Evolutionary conservation across 2,113 vertebrate genomes (phyloP), one percentile per base, ranked within the genome.

Genomic region (Piliocolobus tephrosceles): DNA sequence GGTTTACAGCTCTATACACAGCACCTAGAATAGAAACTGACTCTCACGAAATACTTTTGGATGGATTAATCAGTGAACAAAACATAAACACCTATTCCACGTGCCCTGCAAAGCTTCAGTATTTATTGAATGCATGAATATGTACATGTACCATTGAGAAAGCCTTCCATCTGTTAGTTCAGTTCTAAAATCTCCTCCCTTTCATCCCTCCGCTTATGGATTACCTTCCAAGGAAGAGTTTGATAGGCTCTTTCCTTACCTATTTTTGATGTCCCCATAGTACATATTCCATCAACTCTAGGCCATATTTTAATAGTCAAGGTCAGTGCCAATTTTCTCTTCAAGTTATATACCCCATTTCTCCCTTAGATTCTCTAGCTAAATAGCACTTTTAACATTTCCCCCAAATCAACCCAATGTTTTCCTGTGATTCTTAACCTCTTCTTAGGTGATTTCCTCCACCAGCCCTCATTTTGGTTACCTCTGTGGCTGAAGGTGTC

Each of bases 221-320:
- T 97, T 64, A n/a, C 8, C 91, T 94, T 95, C 38, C 66, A 83
- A 64, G 76, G 47, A 43, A 93, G 55, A 52, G 78, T 50, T 68
- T 78, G 35, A 40, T 43, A 8, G 52, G 13, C 1, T 10, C 9
- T 40, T 86, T 43, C 12, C 35, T 82, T 13, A 22, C 82, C 43
- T 68, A 40, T 14, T 40, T 80, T 30, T 76, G 32, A 61, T 76
- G 61, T 55, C 47, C 84, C 32, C 1, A 61, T 50, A 61, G 81
- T 76, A 43, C 25, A 30, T 32, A 72, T 87, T 64, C 38, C 50
- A 88, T 25, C 47, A 43, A 38, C 13, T 68, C 3, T 85, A 85
- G 2, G 47, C 25, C 38, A n/a, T 70, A 32, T 25, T 84, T 87
- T 91, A 68, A 87, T 85, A 90, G 70, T 93, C 10, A 70, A 61